A percentile compares a stretch with the other conserved stretches of the same genome.
Conservation (phyloP, 92 coral and sea anemone genomes). For the Pocillopora meandrina region DNA sequence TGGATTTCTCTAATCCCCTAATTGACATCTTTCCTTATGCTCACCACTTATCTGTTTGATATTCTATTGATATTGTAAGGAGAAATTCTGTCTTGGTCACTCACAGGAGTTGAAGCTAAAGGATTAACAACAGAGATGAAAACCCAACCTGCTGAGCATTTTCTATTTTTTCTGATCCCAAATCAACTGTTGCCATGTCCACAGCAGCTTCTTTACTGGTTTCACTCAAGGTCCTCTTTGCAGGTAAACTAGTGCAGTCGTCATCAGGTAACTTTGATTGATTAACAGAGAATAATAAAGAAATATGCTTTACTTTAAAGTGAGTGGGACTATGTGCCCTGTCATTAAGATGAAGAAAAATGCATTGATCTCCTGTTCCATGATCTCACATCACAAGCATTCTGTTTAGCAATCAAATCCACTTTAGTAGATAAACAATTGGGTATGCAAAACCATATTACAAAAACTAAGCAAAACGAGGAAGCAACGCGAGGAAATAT, state of each 20-base stretch:
- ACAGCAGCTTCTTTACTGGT: slow-evolving; percentile 75
- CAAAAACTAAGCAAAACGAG: too few relatives aligned
- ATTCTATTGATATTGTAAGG: not conserved
- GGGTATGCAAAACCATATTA: too few relatives aligned
- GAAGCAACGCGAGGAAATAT: too few relatives aligned
- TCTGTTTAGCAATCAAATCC: too few relatives aligned
- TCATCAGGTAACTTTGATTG: slow-evolving; percentile 82
- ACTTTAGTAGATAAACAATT: too few relatives aligned
- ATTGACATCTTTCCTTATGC: too few relatives aligned
- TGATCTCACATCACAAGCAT: too few relatives aligned
- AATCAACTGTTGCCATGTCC: slow-evolving; percentile 86
- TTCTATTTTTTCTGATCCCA: slow-evolving; percentile 96
- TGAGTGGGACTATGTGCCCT: too few relatives aligned
- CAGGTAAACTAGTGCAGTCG: slow-evolving; percentile 82
- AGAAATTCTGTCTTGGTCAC: not conserved
- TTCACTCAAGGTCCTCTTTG: slow-evolving; percentile 82
- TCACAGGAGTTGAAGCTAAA: not conserved
- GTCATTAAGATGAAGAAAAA: too few relatives aligned
- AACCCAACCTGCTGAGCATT: slow-evolving; percentile 95
- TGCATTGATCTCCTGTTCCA: too few relatives aligned
- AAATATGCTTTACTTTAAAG: not conserved
- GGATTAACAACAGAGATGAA: not conserved
- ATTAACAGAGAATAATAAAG: not conserved
- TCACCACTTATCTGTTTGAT: too few relatives aligned
- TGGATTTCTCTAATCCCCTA: too few relatives aligned